Conservation (phyloP, 2,113 vertebrate species). For the Melanostigma gelatinosum region DNA sequence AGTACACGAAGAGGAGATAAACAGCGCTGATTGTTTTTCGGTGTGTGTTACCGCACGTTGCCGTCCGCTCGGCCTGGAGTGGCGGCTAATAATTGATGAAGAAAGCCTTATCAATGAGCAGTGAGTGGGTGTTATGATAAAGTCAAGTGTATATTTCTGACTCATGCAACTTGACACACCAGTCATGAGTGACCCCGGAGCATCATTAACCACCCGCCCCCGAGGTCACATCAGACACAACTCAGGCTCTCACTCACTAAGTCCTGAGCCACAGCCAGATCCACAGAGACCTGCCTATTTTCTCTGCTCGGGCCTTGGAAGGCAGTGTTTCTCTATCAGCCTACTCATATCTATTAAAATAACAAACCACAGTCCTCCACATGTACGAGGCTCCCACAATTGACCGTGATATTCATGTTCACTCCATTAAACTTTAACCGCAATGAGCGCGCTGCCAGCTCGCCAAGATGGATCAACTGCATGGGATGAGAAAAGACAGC, state of each 20-base stretch:
- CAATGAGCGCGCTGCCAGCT: constrained; percentile 56
- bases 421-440: constrained; percentile 75
- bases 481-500: constrained; percentile 72
- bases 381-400: constrained; percentile 65
- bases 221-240: constrained; percentile 71
- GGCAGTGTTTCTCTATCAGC: constrained; percentile 72
- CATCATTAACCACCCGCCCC: constrained; percentile 67
- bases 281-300: constrained; percentile 77
- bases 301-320: constrained; percentile 68
- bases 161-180: constrained; percentile 74
- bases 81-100: constrained; percentile 33
- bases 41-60: not conserved
- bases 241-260: constrained; percentile 67
- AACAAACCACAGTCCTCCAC: constrained; percentile 75
- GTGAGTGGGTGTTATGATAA: constrained; percentile 62
- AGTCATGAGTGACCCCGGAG: constrained; percentile 64
- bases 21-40: constrained; percentile 26
- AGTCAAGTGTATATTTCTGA: constrained; percentile 65
- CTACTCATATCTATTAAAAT: constrained; percentile 75
- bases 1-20: constrained; percentile 40
- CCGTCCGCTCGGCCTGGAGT: not conserved
- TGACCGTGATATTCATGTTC: constrained; percentile 75
- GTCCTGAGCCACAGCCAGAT: constrained; percentile 67
- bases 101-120: constrained; percentile 58
- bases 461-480: constrained; percentile 75